Base-by-base conservation (phyloP, 2,797 vertebrate genomes). In the Buphagus erythrorhynchus region DNA sequence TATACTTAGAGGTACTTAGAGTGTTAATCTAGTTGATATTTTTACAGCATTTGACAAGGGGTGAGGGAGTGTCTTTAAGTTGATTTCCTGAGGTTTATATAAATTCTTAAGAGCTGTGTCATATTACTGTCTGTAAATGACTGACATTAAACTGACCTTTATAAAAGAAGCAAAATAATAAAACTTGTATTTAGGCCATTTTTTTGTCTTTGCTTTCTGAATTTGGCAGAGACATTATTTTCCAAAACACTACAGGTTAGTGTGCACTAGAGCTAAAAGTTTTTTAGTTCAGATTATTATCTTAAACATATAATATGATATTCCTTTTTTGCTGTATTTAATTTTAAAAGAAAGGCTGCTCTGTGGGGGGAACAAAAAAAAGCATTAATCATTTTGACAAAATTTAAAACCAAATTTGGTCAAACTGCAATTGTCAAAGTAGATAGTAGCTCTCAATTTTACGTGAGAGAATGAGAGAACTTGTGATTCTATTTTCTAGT, bases 61-160 rank as follows among this genome's bases (percentile, higher is more conserved):
- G 5, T 38, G 11, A 14, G 57, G 52, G 36, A 84, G 22, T 84
- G 66, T 36, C 45, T 93, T 86, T 59, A 65, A 28, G 11, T 62
- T 42, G 11, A 71, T 81, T 93, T 69, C 40, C 25, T 75, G 74
- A 63, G 33, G 82, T 61, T 86, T 55, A 46, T 46, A 31, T 49
- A 84, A 92, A 83, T 97, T 96, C 63, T 90, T 95, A n/a, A 78
- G 90, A 88, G 63, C 51, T 93, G 61, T 79, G 86, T 96, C 93
- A 94, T 91, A 51, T 62, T 75, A 48, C 62, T 90, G 49, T 79
- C 86, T 42, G 58, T 85, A 94, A 97, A 91, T 96, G 88, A 96
- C 73, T 97, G 91, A 89, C 72, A 79, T 93, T 90, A 80, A 84
- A 71, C 35, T 94, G 93, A 93, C 85, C 76, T 95, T 96, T 96